phyloP scores from a whole-genome alignment of 2,113 vertebrate species.

The Scopus umbretta region DNA sequence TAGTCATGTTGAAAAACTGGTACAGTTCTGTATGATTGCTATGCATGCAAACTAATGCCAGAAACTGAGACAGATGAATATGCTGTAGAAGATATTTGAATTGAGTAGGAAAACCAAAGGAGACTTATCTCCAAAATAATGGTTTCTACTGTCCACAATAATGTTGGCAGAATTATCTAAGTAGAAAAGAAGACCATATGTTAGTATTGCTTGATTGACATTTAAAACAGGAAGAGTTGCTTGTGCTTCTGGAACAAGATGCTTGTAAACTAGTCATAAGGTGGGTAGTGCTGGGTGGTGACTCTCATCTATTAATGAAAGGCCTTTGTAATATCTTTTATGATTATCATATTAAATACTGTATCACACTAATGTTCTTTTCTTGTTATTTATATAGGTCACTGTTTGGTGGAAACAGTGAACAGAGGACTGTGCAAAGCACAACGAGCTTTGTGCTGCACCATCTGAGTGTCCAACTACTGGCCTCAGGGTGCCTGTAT shows the following conservation, averaged over 20 bases:
- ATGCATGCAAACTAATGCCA: not conserved
- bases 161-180: not conserved
- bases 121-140: not conserved
- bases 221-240: not conserved
- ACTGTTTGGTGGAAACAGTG: not conserved
- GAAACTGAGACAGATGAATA: not conserved
- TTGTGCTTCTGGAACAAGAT: not conserved
- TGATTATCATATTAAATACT: not conserved
- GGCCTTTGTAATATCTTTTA: not conserved
- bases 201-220: not conserved
- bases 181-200: not conserved
- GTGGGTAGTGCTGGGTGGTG: not conserved
- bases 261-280: slow-evolving; percentile 7
- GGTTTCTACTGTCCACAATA: not conserved
- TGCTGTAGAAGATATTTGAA: not conserved
- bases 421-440: not conserved
- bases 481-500: not conserved
- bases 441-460: not conserved
- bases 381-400: slow-evolving; percentile 5
- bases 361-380: not conserved
- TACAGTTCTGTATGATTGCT: not conserved
- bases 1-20: slow-evolving; percentile 51
- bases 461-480: not conserved
- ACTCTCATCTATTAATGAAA: not conserved
- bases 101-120: not conserved